These are phyloP conservation scores for Pammene fasciana DNA, from an alignment of 2,888 invertebrate species.

Conservation along the genomic window DNA sequence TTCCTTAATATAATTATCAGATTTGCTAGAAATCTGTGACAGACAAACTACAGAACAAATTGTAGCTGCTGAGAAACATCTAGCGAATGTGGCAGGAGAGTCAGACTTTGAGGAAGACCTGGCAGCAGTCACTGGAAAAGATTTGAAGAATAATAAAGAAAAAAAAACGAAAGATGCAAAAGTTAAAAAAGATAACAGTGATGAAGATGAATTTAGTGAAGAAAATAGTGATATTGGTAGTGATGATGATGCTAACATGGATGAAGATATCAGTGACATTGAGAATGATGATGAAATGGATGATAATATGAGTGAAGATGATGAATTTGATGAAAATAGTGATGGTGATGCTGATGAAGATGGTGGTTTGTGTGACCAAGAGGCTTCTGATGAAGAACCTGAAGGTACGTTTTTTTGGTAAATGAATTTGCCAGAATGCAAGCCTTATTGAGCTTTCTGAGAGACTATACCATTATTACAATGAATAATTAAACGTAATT, in stretches of 20 bases:
- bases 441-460: no score
- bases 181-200: slow-evolving; percentile 37
- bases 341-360: slow-evolving; percentile 44
- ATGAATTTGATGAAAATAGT: slow-evolving; percentile 45
- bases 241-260: slow-evolving; percentile 44
- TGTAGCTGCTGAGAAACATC: slow-evolving; percentile 84
- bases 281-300: slow-evolving; percentile 44
- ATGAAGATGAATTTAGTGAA: slow-evolving; percentile 39
- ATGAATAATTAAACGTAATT: no score
- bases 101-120: slow-evolving; percentile 86
- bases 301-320: slow-evolving; percentile 47
- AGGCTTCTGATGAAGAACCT: slow-evolving; percentile 48
- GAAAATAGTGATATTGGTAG: slow-evolving; percentile 26
- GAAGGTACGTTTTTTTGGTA: slow-evolving; percentile 51
- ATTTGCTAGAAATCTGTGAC: slow-evolving; percentile 89
- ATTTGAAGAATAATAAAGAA: slow-evolving; percentile 50
- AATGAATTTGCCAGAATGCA: no score
- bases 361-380: slow-evolving; percentile 40
- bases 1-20: slow-evolving; percentile 61
- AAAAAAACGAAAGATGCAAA: not conserved
- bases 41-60: slow-evolving; percentile 85
- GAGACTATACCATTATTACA: no score
- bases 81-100: slow-evolving; percentile 82
- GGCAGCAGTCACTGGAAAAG: slow-evolving; percentile 80
- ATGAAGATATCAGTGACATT: slow-evolving; percentile 48